A percentile compares a stretch with the other conserved stretches of the same genome.
Conservation (phyloP, 2,113 vertebrate genomes). For the Recurvirostra avosetta region DNA sequence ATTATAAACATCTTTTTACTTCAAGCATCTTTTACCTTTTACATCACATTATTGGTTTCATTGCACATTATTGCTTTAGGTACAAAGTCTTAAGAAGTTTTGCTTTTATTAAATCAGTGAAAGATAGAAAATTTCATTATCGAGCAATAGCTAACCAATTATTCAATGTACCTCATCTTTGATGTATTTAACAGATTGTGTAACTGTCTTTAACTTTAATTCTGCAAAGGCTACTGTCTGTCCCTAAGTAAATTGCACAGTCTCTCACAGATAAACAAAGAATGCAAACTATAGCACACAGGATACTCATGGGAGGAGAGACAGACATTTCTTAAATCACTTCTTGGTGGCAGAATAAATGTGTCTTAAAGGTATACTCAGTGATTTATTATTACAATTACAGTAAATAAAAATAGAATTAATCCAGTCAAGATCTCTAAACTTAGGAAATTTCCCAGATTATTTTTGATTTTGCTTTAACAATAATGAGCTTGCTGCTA, state of each 20-base stretch:
- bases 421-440: neutral
- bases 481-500: neutral
- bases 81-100: neutral
- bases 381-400: neutral
- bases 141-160: neutral
- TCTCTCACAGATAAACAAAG: neutral
- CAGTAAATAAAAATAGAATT: neutral
- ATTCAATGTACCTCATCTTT: neutral
- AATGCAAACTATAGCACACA: neutral
- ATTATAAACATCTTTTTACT: neutral
- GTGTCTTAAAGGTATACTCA: neutral
- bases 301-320: neutral
- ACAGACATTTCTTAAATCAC: neutral
- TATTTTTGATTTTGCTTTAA: neutral
- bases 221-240: neutral
- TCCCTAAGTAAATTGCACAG: neutral
- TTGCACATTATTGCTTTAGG: neutral
- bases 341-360: neutral
- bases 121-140: neutral
- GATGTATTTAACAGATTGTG: neutral
- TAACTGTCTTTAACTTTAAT: neutral
- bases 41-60: neutral
- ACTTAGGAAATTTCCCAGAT: neutral
- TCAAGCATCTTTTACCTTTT: neutral
- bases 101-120: neutral